A percentile compares a stretch with the other conserved stretches of the same genome.
Conservation (phyloP, 2,888 invertebrate genomes). For the Himalopsyche anomala region DNA sequence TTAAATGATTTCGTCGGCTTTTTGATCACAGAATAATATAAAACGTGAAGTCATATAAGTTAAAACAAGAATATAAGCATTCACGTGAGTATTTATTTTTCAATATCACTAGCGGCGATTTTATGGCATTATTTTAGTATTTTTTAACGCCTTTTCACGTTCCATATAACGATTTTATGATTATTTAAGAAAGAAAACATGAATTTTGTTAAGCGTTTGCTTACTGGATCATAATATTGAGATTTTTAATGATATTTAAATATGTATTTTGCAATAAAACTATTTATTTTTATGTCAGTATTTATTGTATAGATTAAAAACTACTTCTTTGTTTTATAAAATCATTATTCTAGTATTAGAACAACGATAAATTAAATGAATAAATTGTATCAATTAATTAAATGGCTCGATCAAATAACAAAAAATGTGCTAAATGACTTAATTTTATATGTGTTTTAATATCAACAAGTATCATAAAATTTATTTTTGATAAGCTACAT, state of each 20-base stretch:
- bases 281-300: constrained; percentile 18
- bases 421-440: no score
- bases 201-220: not conserved
- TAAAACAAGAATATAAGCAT: not conserved
- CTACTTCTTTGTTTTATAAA: not conserved
- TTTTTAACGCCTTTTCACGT: constrained; percentile 33
- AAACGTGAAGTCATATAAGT: constrained; percentile 10
- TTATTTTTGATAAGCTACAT: no score
- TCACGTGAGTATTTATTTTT: constrained; percentile 14
- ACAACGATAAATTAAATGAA: no score
- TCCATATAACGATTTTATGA: constrained; percentile 25
- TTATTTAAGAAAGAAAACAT: constrained; percentile 31
- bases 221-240: constrained; percentile 17
- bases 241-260: constrained; percentile 13
- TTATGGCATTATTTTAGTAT: constrained; percentile 20
- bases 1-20: not conserved
- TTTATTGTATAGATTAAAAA: not conserved
- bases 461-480: no score
- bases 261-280: not conserved
- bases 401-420: no score
- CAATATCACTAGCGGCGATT: not conserved
- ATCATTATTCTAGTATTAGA: no score
- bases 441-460: no score
- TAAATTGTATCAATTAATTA: no score
- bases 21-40: not conserved